These are phyloP conservation scores for Cathartes aura DNA, from an alignment of 2,113 vertebrate genomes.

Conservation along the genomic window DNA sequence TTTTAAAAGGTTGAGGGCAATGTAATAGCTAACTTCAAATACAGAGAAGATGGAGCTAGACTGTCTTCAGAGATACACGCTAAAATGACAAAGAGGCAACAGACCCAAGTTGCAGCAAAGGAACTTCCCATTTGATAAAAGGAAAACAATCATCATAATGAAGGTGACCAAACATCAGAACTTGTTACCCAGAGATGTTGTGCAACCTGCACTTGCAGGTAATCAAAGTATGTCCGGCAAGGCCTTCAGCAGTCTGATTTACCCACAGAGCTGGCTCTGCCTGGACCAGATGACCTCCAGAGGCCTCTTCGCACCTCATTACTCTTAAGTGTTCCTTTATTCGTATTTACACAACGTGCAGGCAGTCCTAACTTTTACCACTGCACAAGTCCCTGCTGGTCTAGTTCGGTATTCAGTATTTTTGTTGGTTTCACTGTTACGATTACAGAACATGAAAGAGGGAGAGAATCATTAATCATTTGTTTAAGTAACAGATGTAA, in stretches of 20 bases:
- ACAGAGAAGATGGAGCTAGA: background rate
- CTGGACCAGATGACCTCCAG: background rate
- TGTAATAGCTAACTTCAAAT: background rate
- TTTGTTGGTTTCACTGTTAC: background rate
- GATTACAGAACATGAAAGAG: background rate
- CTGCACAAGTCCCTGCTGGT: background rate
- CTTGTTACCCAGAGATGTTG: too few relatives aligned
- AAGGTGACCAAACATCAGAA: background rate
- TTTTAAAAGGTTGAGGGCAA: background rate
- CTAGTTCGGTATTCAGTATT: background rate
- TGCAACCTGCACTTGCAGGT: background rate
- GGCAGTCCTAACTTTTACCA: background rate
- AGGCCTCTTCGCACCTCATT: background rate
- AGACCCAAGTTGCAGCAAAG: background rate
- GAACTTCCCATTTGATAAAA: background rate
- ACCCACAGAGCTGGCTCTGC: background rate
- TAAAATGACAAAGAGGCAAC: fast-evolving
- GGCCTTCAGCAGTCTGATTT: background rate
- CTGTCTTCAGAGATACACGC: background rate
- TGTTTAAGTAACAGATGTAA: background rate
- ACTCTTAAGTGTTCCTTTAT: fast-evolving
- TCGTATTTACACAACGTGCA: background rate
- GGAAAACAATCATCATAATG: background rate
- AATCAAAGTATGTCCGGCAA: background rate
- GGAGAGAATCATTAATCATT: background rate